Evolutionary conservation across 2,888 invertebrate genomes (phyloP), one percentile per base, ranked within the genome.

Genomic region (Hirtodrosophila trivittata): DNA sequence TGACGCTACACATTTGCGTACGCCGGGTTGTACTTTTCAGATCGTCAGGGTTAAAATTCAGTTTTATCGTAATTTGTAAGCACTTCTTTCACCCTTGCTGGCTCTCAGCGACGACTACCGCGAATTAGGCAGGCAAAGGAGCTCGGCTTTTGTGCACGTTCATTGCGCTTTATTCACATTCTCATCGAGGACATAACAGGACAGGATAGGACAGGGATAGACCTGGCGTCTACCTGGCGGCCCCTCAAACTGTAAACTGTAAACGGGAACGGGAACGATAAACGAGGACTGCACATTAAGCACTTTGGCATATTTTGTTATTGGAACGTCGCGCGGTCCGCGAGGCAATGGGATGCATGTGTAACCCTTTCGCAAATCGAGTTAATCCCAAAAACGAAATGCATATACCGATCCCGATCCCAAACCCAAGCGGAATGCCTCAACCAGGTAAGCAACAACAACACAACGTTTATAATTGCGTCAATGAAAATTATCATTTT

Each of bases 401-500:
- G 74, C 69, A 68, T 71, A 57, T 75, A 39, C 35, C 35, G 13
- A 41, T 21, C 10, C 21, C 13, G 45, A 46, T 35, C 45, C 72
- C 33, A 7, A 28, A 8, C 32, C 32, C 32, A 14, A 46, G 38
- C 35, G 41, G 35, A 38, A 38, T 21, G 26, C 38, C 39, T n/a
- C 14, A 47, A 39, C 50, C 69, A 63, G 63, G 70, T 66, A 63
- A 47, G 21, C 43, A 41, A 39, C 46, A 42, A 35, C 33, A 25
- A 49, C 45, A 55, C 37, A 55, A 52, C 50, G 45, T 59, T 70
- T 35, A 69, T 72, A 78, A 65, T 71, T 75, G 72, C 78, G 62
- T 70, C 67, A 69, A 75, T 67, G 66, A 62, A 82, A 76, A 77
- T 87, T 80, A 86, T 86, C 75, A 86, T 86, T 86, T 85, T 87